Evolutionary conservation across 2,113 vertebrate species (phyloP), one percentile per base, ranked within the genome.

Genomic region (Empidonax alnorum): DNA sequence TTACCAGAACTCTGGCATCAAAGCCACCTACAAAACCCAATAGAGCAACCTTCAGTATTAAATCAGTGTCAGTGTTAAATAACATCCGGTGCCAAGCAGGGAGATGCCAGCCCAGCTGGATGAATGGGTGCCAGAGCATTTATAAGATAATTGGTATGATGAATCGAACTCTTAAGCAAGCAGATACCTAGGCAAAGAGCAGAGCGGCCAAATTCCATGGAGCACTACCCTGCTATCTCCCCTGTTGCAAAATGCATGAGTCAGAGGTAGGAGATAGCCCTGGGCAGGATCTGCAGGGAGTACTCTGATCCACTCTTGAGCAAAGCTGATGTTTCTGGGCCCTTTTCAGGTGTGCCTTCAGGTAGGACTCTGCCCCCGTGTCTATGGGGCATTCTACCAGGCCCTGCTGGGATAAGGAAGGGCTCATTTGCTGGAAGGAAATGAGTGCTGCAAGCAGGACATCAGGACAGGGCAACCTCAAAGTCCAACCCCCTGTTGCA

Each of bases 141-240:
- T 53, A 87, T 62, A 68, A 66, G 72, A 53, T 89, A 86, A 89
- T 53, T 63, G 30, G n/a, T 50, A 22, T 35, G 49, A 87, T 58
- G 92, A 77, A 82, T 87, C 2, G 2, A 77, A 61, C 69, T 93
- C 83, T 72, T 81, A 33, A 89, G 80, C 93, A 96, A 96, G 62
- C 71, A 93, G 76, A 46, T 61, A 87, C 68, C 76, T 52, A 90
- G 52, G 68, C 76, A 88, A 91, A 91, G 83, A 93, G 68, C 92
- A 78, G 75, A 37, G 80, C 0, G 78, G 84, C 92, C 86, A 88
- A 92, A 94, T 89, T 96, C 92, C 91, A 90, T 16, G 47, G 41
- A 73, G 78, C 47, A 4, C 68, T 85, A 68, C 68, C 49, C 68
- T 94, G 94, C 82, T 94, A 67, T 94, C 93, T 93, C 65, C 2